Evolutionary conservation across 2,797 vertebrate species (phyloP).

Genomic region (Synanceia verrucosa): DNA sequence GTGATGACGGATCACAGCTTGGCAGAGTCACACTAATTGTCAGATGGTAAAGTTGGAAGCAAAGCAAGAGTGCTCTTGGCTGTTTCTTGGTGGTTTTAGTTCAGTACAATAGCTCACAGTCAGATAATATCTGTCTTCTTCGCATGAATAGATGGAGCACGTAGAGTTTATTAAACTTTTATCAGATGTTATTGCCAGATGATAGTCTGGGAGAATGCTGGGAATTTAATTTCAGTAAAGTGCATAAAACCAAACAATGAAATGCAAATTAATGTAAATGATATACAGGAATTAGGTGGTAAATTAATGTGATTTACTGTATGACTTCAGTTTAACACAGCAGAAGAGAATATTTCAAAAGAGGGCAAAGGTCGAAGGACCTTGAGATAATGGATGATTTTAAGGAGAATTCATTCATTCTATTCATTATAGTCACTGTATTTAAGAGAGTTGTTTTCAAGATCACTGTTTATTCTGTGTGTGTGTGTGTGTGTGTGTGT

Average conservation of each 20-base stretch:
- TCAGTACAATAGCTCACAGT: neutral
- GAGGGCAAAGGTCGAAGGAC: constrained; percentile 21
- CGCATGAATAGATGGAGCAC: neutral
- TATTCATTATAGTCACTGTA: neutral
- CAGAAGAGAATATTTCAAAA: neutral
- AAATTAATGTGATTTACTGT: neutral
- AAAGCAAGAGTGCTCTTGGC: neutral
- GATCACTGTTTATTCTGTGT: neutral
- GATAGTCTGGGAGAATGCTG: neutral
- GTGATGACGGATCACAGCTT: constrained; percentile 41
- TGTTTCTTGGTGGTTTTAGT: neutral
- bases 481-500: neutral
- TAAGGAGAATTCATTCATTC: neutral
- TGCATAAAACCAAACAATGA: constrained; percentile 2
- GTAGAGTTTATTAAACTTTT: neutral
- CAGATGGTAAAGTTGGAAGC: constrained; percentile 27
- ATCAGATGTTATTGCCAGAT: neutral
- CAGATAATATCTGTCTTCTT: neutral
- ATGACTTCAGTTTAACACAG: neutral
- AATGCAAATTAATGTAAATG: constrained; percentile 21
- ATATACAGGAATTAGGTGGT: constrained; percentile 4
- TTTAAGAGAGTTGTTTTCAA: neutral
- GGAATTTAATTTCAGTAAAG: neutral
- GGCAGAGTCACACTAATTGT: constrained; percentile 18
- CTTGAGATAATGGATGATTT: neutral